Evolutionary conservation across 2,888 invertebrate genomes (phyloP), one percentile per base, ranked within the genome.

Genomic region (Mactromeris polynyma): DNA sequence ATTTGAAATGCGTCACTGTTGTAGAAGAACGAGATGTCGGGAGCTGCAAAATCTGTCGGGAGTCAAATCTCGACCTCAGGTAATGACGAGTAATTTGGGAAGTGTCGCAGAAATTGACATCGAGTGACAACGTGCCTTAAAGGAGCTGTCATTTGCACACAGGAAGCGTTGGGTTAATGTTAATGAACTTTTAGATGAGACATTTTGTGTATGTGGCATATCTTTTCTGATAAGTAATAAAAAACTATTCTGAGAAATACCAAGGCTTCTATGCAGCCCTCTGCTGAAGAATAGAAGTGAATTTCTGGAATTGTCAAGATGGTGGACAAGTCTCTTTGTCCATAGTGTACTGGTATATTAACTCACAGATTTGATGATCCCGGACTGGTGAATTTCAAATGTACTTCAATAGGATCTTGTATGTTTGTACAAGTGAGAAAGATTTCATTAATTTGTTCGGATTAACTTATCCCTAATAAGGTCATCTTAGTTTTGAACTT

Each of bases 1-100:
- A 83, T 86, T 87, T 83, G 83, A 86, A 81, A 86, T 86, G 84
- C 51, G 78, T 83, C 80, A 82, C 31, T 38, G 33, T 79, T 77
- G 58, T 77, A 78, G 78, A 82, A 33, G 58, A 87, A n/a, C 1
- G 69, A 64, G 78, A 26, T 85, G 42, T 58, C 80, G 78, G 77
- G 64, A 64, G 69, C 36, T 46, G 21, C 81, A 84, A 54, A 84
- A 83, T 90, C 88, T 83, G 86, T 51, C 84, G 81, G 90, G 90
- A 86, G 88, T 82, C 82, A 54, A 51, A 78, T 42, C 83, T 51
- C 81, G 81, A 85, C 90, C 88, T 88, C 88, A 88, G 90, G 90
- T 90, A 90, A 85, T 83, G 88, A 88, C 81, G 88, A 91, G 86
- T 89, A 91, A 91, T 91, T 91, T 91, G 88, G 83, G 81, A 86